Percentiles rank a stretch among this genome's conserved stretches.
phyloP scores from a whole-genome alignment of 2,888 invertebrate genomes.

The Chrysolina americana region DNA sequence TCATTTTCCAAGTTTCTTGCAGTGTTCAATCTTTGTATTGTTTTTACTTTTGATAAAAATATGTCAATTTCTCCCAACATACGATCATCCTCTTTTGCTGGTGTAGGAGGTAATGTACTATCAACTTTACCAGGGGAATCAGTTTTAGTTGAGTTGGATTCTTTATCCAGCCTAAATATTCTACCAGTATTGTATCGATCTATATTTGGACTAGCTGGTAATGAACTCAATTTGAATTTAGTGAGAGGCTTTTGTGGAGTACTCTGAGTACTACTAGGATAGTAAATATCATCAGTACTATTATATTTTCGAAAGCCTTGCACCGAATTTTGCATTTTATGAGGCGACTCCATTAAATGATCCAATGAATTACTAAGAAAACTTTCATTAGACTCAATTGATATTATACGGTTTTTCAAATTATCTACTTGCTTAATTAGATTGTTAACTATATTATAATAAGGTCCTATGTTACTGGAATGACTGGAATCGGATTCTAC shows the following conservation, averaged over 20 bases:
- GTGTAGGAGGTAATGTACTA: constrained; percentile 29
- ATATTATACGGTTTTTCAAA: constrained; percentile 71
- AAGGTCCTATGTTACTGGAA: constrained; percentile 69
- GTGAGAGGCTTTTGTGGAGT: constrained; percentile 66
- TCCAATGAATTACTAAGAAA: constrained; percentile 56
- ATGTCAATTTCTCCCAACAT: constrained; percentile 63
- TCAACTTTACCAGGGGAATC: constrained; percentile 40
- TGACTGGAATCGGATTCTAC: constrained; percentile 71
- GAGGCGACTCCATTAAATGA: constrained; percentile 43
- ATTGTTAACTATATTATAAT: constrained; percentile 74
- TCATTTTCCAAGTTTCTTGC: constrained; percentile 59
- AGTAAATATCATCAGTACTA: constrained; percentile 60
- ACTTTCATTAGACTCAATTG: constrained; percentile 69
- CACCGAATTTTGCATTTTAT: constrained; percentile 46
- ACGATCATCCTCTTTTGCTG: constrained; percentile 43
- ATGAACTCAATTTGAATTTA: constrained; percentile 61
- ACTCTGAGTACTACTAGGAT: constrained; percentile 62
- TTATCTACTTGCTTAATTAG: constrained; percentile 77
- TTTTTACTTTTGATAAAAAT: constrained; percentile 65
- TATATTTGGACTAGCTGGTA: constrained; percentile 62
- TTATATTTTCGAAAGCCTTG: constrained; percentile 55
- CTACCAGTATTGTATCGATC: constrained; percentile 51
- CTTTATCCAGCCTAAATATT: constrained; percentile 29
- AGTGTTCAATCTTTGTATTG: constrained; percentile 59
- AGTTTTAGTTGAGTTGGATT: constrained; percentile 35